These are phyloP conservation scores for Barnardius zonarius DNA, from an alignment of 2,113 vertebrate species.

Conservation along the genomic window DNA sequence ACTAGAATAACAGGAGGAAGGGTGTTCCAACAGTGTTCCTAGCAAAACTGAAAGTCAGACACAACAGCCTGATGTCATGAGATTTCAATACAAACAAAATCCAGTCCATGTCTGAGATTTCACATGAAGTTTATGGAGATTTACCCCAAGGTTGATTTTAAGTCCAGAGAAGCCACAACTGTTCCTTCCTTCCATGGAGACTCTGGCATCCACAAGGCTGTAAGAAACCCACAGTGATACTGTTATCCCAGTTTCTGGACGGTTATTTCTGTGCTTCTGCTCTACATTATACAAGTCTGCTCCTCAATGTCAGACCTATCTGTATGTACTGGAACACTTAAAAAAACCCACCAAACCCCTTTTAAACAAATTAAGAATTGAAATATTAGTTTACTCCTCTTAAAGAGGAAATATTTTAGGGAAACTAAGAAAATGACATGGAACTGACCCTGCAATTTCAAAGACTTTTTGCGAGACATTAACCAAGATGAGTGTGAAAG, in stretches of 20 bases:
- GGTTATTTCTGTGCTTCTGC: not conserved
- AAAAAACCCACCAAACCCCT: not conserved
- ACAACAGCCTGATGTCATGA: not conserved
- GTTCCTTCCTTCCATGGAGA: not conserved
- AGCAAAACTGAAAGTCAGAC: not conserved
- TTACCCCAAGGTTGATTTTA: not conserved
- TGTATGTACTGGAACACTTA: not conserved
- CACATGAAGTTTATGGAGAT: not conserved
- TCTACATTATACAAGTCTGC: not conserved
- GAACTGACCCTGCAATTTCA: not conserved
- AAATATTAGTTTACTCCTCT: not conserved
- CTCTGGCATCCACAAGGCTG: not conserved
- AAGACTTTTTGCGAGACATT: not conserved
- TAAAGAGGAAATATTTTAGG: not conserved
- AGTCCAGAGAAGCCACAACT: not conserved
- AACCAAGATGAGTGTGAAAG: not conserved
- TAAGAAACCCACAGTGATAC: not conserved
- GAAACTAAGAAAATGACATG: not conserved
- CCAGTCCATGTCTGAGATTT: not conserved
- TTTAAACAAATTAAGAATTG: not conserved
- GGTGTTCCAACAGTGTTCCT: not conserved
- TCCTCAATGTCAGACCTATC: not conserved
- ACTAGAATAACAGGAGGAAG: not conserved
- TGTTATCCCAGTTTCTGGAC: not conserved
- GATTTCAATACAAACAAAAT: not conserved